phyloP scores from a whole-genome alignment of 2,797 vertebrate genomes.

The Austrolebias charrua region DNA sequence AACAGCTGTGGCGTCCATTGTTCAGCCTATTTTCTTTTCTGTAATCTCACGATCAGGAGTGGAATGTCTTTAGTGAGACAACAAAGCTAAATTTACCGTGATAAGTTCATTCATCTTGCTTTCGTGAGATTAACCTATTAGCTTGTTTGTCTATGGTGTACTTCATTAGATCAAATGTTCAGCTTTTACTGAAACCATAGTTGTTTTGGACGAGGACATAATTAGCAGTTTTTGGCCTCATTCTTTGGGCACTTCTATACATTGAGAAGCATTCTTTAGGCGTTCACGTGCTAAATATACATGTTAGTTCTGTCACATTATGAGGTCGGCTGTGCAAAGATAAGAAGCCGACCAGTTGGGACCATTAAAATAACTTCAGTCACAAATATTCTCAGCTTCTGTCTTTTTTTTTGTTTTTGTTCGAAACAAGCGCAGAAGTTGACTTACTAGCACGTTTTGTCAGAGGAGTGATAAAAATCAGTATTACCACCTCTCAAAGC shows the following conservation, averaged over 20 bases:
- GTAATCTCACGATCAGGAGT: slow-evolving; percentile 8
- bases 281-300: too few species aligned
- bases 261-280: too few species aligned
- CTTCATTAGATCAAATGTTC: not conserved
- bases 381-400: not conserved
- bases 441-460: too few species aligned
- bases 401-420: not conserved
- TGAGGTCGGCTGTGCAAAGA: too few species aligned
- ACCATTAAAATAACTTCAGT: too few species aligned
- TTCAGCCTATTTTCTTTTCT: not conserved
- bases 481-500: too few species aligned
- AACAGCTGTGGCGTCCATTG: slow-evolving; percentile 3
- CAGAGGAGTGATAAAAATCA: too few species aligned
- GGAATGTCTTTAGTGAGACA: not conserved
- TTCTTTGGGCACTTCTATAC: too few species aligned
- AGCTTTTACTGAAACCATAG: not conserved
- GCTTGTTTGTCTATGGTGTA: not conserved
- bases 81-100: not conserved
- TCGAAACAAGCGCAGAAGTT: too few species aligned
- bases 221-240: not conserved
- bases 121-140: not conserved
- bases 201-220: not conserved
- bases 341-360: too few species aligned
- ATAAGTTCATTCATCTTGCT: not conserved
- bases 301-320: too few species aligned